These are phyloP conservation scores for Buathra laborator DNA, from an alignment of 2,888 invertebrate genomes.

Conservation along the genomic window DNA sequence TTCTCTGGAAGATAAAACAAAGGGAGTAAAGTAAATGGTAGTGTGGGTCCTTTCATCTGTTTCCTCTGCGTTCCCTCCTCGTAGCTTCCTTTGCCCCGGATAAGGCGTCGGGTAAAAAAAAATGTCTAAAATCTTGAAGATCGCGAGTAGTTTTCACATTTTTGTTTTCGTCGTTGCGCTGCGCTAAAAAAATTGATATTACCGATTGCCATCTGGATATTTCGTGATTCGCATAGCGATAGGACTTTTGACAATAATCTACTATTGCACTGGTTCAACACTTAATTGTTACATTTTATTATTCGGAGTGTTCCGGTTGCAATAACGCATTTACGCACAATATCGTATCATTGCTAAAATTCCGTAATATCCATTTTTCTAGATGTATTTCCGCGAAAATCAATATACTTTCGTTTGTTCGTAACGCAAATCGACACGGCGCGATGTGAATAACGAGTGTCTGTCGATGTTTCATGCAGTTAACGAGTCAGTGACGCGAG, in stretches of 20 bases:
- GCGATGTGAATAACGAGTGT: too few relatives aligned
- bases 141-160: background rate
- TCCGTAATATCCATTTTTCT: too few relatives aligned
- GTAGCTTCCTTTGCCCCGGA: background rate
- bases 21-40: background rate
- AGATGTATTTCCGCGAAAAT: too few relatives aligned
- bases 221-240: background rate
- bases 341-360: too few relatives aligned
- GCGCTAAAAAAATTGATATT: background rate
- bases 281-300: too few relatives aligned
- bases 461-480: too few relatives aligned
- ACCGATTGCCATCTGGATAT: background rate
- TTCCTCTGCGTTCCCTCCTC: background rate
- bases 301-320: too few relatives aligned
- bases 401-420: too few relatives aligned
- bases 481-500: too few relatives aligned
- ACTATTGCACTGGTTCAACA: too few relatives aligned
- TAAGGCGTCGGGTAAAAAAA: background rate
- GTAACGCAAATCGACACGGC: too few relatives aligned
- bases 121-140: background rate
- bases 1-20: slow-evolving; percentile 4
- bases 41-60: background rate
- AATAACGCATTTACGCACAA: too few relatives aligned
- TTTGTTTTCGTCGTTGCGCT: background rate
- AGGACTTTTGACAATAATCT: background rate